Conservation (phyloP, 2,797 vertebrate genomes). For the Leptoclinus maculatus region DNA sequence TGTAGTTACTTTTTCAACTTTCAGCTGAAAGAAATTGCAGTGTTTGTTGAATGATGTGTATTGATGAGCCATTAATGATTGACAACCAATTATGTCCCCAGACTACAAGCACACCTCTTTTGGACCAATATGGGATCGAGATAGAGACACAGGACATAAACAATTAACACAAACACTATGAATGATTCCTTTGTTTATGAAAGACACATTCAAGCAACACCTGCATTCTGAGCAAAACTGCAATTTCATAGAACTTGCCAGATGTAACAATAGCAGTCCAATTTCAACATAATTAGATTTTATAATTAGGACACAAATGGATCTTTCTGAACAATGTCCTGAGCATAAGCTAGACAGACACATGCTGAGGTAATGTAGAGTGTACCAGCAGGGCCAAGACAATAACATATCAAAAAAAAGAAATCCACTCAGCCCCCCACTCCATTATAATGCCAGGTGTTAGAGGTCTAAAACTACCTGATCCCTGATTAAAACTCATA, state of each 20-base stretch:
- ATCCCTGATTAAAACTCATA: slow-evolving; percentile 70
- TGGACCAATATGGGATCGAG: neutral
- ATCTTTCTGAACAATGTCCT: slow-evolving; percentile 45
- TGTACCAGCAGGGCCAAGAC: slow-evolving; percentile 44
- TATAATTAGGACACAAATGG: slow-evolving; percentile 62
- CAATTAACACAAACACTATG: slow-evolving; percentile 7
- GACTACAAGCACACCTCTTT: neutral
- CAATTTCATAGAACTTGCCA: slow-evolving; percentile 30
- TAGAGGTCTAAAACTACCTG: slow-evolving; percentile 62
- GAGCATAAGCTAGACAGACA: slow-evolving; percentile 30
- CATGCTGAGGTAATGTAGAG: slow-evolving; percentile 54
- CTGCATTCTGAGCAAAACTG: slow-evolving; percentile 28
- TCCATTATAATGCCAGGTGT: slow-evolving; percentile 60
- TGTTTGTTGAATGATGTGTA: slow-evolving; percentile 18
- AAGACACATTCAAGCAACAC: slow-evolving; percentile 36
- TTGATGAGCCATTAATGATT: slow-evolving; percentile 25
- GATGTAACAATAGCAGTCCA: slow-evolving; percentile 39
- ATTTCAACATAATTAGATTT: slow-evolving; percentile 62
- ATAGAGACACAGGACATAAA: neutral
- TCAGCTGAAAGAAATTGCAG: neutral
- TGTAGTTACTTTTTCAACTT: slow-evolving; percentile 19
- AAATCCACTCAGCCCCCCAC: slow-evolving; percentile 37
- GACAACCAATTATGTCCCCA: slow-evolving; percentile 9
- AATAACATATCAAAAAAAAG: slow-evolving; percentile 44
- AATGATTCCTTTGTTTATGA: slow-evolving; percentile 6